Percentiles rank a stretch among this genome's conserved stretches.
Evolutionary conservation across 2,797 vertebrate species (phyloP).

Genomic region (Malurus splendens): DNA sequence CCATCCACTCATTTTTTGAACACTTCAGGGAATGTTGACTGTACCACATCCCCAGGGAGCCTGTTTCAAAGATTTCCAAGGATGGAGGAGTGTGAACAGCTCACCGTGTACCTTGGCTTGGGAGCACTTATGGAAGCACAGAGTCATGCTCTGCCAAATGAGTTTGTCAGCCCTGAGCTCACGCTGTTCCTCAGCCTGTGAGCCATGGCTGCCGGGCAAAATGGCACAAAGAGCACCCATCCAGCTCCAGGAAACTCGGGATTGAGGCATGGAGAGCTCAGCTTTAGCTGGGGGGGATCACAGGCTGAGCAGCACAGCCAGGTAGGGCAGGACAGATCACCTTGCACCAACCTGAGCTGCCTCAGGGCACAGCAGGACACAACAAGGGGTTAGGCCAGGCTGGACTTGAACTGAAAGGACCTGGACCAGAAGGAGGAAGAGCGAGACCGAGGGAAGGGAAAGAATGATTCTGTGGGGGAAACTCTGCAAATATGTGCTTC

Average conservation of each 20-base stretch:
- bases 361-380: neutral
- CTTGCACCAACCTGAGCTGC: neutral
- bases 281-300: neutral
- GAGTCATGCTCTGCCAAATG: neutral
- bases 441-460: neutral
- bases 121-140: neutral
- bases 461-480: neutral
- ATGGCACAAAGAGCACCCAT: neutral
- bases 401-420: neutral
- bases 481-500: neutral
- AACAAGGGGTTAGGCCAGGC: neutral
- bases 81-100: neutral
- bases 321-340: neutral
- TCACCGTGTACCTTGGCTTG: neutral
- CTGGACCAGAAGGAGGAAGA: neutral
- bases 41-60: neutral
- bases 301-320: neutral
- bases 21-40: neutral
- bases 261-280: neutral
- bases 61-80: neutral
- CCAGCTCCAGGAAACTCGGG: neutral
- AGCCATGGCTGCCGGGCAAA: neutral
- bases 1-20: rapidly evolving
- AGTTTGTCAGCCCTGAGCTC: neutral
- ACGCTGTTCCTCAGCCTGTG: neutral